Evolutionary conservation across 2,797 vertebrate genomes (phyloP), one percentile per base, ranked within the genome.

Genomic region (Gymnoscopelus braueri): DNA sequence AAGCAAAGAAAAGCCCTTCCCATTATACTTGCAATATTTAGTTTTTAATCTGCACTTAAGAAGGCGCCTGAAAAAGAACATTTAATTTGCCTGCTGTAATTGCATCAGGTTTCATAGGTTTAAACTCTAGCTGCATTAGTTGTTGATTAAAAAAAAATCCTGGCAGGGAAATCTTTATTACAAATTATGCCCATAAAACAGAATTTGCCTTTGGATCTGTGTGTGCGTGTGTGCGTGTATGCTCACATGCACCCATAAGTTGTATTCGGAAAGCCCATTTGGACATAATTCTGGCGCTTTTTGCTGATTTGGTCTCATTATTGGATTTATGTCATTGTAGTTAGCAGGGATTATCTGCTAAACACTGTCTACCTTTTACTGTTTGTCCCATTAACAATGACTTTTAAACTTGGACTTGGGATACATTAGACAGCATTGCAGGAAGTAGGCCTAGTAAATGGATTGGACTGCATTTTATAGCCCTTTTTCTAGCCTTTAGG

Each of bases 51-150:
- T 70, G 53, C 73, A 69, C 79, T 84, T 71, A 85, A 82, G 71
- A 75, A 67, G 79, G 60, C 10, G 57, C 57, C 74, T 72, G 83
- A 79, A 81, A 44, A 88, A 81, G 84, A 89, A 89, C 67, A 87
- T 88, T 91, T 87, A 74, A 92, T 92, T 91, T 80, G 53, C 78
- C 76, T 78, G 65, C 65, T 74, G 75, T 88, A 92, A 92, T 92
- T 91, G 80, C 81, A 75, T 91, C 82, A 87, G 68, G 66, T 80
- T 91, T 84, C 71, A 68, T 60, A 86, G 53, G 55, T 85, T 85
- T 83, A 79, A 85, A 80, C 80, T 82, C 81, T 54, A 66, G 79
- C 65, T 55, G 82, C 47, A 69, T 74, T 85, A 79, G 73, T 78
- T 84, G 75, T 85, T 89, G 82, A 88, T 88, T 86, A 77, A 86